A percentile compares a stretch with the other conserved stretches of the same genome.
phyloP scores from a whole-genome alignment of 1,140 invertebrate species.

The Drosophila bipectinata region DNA sequence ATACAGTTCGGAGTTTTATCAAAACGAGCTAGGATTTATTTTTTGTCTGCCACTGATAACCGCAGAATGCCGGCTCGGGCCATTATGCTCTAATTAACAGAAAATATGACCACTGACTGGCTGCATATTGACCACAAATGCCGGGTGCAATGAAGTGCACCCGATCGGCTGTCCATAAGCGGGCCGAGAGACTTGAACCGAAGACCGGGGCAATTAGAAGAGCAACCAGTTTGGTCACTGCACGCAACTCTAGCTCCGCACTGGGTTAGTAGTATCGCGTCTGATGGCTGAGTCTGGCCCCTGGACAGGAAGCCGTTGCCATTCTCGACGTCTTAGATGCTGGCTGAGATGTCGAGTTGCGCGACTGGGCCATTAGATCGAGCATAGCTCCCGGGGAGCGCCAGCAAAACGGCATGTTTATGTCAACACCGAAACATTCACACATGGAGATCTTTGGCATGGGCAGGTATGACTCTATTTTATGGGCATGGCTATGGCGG shows the following conservation, averaged over 20 bases:
- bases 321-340: conserved; percentile 23
- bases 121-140: conserved; percentile 61
- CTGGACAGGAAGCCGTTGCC: conserved; percentile 48
- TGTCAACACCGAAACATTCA: conserved; percentile 47
- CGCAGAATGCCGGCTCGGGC: conserved; percentile 46
- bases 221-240: conserved; percentile 70
- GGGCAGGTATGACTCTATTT: background rate
- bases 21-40: conserved; percentile 17
- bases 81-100: conserved; percentile 74
- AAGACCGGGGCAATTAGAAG: conserved; percentile 65
- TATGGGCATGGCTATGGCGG: background rate
- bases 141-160: conserved; percentile 50
- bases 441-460: conserved; percentile 20
- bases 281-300: conserved; percentile 37
- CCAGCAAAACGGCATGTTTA: conserved; percentile 49
- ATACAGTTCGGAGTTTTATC: conserved; percentile 56
- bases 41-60: conserved; percentile 35
- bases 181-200: conserved; percentile 14
- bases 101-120: conserved; percentile 30
- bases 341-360: conserved; percentile 4
- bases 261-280: conserved; percentile 72
- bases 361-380: conserved; percentile 49
- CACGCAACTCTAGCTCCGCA: conserved; percentile 60
- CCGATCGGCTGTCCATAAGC: conserved; percentile 30
- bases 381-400: conserved; percentile 35